These are phyloP conservation scores for Stylophora pistillata DNA, from an alignment of 64 coral and sea anemone species.

Conservation along the genomic window DNA sequence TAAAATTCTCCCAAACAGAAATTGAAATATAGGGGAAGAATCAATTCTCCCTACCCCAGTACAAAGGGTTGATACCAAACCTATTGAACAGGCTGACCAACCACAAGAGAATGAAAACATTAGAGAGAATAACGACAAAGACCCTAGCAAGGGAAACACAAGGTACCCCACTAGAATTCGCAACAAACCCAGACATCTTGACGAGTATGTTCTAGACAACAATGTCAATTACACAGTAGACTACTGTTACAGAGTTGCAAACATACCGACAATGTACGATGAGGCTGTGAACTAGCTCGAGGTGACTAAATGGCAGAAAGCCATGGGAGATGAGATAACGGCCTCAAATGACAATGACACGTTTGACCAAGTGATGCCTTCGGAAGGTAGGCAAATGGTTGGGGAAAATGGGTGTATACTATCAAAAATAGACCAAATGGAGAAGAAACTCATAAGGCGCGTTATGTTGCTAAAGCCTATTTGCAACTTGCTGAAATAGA, in stretches of 20 bases:
- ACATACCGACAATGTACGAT: slow-evolving; percentile 32
- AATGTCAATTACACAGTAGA: slow-evolving; percentile 31
- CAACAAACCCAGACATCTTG: slow-evolving; percentile 43
- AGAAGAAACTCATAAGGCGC: slow-evolving; percentile 31
- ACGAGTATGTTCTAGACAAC: slow-evolving; percentile 34
- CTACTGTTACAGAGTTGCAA: slow-evolving; percentile 38
- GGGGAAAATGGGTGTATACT: slow-evolving; percentile 49
- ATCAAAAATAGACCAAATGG: slow-evolving; percentile 41
- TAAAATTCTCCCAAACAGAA: slow-evolving; percentile 50
- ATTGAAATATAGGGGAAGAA: neutral
- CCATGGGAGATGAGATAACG: slow-evolving; percentile 52
- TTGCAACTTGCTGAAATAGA: slow-evolving; percentile 26
- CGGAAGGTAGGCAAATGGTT: slow-evolving; percentile 37
- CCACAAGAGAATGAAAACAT: no score
- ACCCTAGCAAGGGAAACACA: no score
- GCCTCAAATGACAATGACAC: slow-evolving; percentile 35
- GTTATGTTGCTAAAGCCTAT: slow-evolving; percentile 41
- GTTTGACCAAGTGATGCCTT: slow-evolving; percentile 17
- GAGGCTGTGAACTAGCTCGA: slow-evolving; percentile 35
- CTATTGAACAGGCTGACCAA: no score
- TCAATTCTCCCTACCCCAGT: no score
- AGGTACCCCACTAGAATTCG: slow-evolving; percentile 44
- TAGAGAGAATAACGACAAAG: no score
- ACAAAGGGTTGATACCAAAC: no score
- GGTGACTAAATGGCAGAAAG: slow-evolving; percentile 41